These are phyloP conservation scores for Drosophila virilis DNA, from an alignment of 1,140 invertebrate species.

Conservation along the genomic window DNA sequence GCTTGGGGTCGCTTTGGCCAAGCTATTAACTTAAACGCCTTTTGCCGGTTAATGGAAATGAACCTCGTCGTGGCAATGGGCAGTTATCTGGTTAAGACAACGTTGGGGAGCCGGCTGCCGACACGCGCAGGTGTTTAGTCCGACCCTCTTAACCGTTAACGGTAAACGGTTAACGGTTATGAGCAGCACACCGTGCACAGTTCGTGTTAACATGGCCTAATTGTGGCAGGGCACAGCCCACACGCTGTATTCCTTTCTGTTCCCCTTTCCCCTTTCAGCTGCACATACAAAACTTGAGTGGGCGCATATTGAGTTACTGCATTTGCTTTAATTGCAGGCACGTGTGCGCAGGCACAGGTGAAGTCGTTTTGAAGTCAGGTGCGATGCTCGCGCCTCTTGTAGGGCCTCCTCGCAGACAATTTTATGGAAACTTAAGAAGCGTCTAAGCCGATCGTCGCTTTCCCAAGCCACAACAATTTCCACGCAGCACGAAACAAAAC, in stretches of 20 bases:
- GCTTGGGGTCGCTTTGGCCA: slow-evolving; percentile 57
- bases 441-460: slow-evolving; percentile 61
- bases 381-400: slow-evolving; percentile 60
- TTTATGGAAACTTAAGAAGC: slow-evolving; percentile 61
- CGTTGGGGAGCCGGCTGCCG: slow-evolving; percentile 15
- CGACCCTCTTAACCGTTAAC: slow-evolving; percentile 47
- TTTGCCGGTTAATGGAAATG: slow-evolving; percentile 83
- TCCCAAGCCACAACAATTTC: slow-evolving; percentile 39
- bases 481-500: slow-evolving; percentile 14
- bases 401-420: slow-evolving; percentile 35
- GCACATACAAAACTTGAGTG: not conserved
- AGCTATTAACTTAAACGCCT: slow-evolving; percentile 84
- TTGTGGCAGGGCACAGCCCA: slow-evolving; percentile 40
- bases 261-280: slow-evolving; percentile 3
- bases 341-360: slow-evolving; percentile 56
- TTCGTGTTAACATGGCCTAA: slow-evolving; percentile 72
- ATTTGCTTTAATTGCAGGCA: slow-evolving; percentile 75
- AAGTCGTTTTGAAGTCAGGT: slow-evolving; percentile 62
- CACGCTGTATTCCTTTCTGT: slow-evolving; percentile 5
- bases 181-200: slow-evolving; percentile 29
- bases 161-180: slow-evolving; percentile 37
- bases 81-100: slow-evolving; percentile 78
- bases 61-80: slow-evolving; percentile 70
- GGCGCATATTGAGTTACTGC: slow-evolving; percentile 71
- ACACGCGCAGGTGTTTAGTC: slow-evolving; percentile 51